These are phyloP conservation scores for Frankliniella intonsa DNA, from an alignment of 2,888 invertebrate species.

Conservation along the genomic window DNA sequence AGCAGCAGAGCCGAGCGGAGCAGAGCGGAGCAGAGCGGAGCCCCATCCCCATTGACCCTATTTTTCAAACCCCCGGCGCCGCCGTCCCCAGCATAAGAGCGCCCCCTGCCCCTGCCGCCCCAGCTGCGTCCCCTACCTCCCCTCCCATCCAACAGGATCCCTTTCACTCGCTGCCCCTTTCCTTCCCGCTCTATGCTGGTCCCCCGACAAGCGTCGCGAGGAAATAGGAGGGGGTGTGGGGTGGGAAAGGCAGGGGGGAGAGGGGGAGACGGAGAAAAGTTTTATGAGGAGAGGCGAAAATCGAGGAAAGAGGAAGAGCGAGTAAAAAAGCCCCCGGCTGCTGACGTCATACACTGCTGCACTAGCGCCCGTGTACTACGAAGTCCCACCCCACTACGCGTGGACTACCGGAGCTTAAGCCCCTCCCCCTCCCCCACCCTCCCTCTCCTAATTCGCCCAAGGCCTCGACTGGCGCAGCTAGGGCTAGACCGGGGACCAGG, in stretches of 20 bases:
- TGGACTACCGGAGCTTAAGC: neutral
- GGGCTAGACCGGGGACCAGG: too few relatives aligned
- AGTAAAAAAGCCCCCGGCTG: neutral
- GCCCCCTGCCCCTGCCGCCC: neutral
- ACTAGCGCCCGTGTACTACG: neutral
- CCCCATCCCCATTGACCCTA: slow-evolving; percentile 19
- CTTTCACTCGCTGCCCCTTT: neutral
- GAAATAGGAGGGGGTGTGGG: neutral
- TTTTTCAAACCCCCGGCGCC: slow-evolving; percentile 7
- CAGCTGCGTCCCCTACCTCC: too few relatives aligned
- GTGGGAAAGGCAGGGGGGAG: neutral
- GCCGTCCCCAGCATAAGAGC: slow-evolving; percentile 1
- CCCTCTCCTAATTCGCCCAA: neutral
- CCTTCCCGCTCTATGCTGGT: neutral
- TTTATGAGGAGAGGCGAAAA: slow-evolving; percentile 6
- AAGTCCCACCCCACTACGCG: neutral
- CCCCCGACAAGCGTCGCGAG: neutral
- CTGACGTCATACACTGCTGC: neutral
- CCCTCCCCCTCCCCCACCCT: neutral
- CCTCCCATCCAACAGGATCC: neutral
- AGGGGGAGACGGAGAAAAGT: neutral
- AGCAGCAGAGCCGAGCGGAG: neutral
- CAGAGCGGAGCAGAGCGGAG: neutral
- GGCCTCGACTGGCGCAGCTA: too few relatives aligned
- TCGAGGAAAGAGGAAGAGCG: neutral